Evolutionary conservation across 23 tunicate genomes (phyloP), one percentile per base, ranked within the genome.

Genomic region (Ascidia mentula): DNA sequence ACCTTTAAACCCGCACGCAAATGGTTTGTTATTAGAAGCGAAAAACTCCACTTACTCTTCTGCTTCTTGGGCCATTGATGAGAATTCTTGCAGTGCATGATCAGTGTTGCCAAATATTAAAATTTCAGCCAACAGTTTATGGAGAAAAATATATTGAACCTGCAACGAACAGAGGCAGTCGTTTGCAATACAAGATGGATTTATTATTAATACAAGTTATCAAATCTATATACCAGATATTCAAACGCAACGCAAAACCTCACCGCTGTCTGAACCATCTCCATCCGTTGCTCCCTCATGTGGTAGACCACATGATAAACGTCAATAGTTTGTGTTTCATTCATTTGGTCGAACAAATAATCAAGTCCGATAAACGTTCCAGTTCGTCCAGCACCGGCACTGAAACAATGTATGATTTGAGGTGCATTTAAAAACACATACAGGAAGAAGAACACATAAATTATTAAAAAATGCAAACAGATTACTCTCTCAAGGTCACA

Each of bases 301-400:
- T 78, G 42, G 37, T 38, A 24, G 31, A 84, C 88, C 28, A 65
- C 59, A 32, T 83, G 42, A 40, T 40, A 84, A 12, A 83, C 78
- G 45, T 89, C 80, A 34, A 89, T 82, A 6, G 5, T 6, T 18
- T 79, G 40, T 20, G 59, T 69, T 24, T 72, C 0, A 6, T 76
- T 33, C 46, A 82, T 45, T 61, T 89, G 42, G 13, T 83, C 76
- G 79, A 83, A 36, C 37, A 89, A 75, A 40, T 33, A 65, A 32
- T 89, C 88, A 34, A 77, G 70, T 34, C 79, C 88, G 34, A 89
- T 83, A 39, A 60, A 89, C 0, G 88, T 72, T 24, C 88, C 95
- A 61, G 89, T 89, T 34, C 85, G 72, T n/a, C 95, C 95, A 26
- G 85, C 95, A 60, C 95, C 95, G 79, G 95, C 88, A 74, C 95